A percentile compares a stretch with the other conserved stretches of the same genome.
These are phyloP conservation scores for Proteles cristata DNA, from an alignment of 2,113 vertebrate genomes.

Conservation along the genomic window DNA sequence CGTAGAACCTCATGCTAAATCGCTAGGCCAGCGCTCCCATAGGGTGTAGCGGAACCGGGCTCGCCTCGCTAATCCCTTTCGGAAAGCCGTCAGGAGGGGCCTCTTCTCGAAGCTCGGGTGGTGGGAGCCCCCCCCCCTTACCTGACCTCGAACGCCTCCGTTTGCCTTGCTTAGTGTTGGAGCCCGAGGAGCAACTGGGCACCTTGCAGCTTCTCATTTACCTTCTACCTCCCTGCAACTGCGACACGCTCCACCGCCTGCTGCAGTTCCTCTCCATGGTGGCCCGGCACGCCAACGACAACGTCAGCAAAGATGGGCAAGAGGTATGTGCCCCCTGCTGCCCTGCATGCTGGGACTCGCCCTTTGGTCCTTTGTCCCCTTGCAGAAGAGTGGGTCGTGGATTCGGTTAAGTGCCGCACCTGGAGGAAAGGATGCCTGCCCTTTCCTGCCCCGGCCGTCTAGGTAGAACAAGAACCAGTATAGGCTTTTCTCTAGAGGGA, in stretches of 20 bases:
- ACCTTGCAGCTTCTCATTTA: slow-evolving; percentile 95
- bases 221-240: slow-evolving; percentile 97
- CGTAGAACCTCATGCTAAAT: neutral
- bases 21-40: neutral
- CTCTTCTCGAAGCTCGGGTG: neutral
- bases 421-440: neutral
- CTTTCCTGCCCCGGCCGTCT: neutral
- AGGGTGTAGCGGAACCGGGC: neutral
- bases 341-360: neutral
- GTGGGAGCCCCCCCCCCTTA: no score
- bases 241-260: slow-evolving; percentile 96
- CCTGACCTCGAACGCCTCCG: slow-evolving; percentile 24
- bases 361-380: neutral
- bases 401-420: neutral
- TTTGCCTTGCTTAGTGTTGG: slow-evolving; percentile 90
- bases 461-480: neutral
- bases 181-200: slow-evolving; percentile 91
- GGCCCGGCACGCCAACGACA: slow-evolving; percentile 92
- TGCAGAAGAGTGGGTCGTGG: neutral
- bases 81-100: neutral
- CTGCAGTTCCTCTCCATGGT: slow-evolving; percentile 95
- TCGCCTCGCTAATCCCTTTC: neutral
- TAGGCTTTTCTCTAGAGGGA: neutral
- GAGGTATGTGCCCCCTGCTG: slow-evolving; percentile 84
- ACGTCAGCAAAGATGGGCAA: slow-evolving; percentile 88